Conservation (phyloP, 2,888 invertebrate species). For the Ephialtes manifestator region DNA sequence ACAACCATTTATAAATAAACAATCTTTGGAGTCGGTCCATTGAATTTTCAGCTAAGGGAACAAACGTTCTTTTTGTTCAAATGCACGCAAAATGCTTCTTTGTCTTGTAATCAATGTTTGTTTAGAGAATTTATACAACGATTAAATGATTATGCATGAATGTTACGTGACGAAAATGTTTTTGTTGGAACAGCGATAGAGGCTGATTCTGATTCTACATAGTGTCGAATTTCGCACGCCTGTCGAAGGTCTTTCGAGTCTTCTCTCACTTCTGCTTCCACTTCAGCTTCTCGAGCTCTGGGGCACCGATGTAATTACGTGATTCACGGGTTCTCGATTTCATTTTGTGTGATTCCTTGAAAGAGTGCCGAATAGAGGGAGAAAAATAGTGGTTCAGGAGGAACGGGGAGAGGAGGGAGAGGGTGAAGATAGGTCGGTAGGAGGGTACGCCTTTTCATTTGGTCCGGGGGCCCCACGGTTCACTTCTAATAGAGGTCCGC, state of each 20-base stretch:
- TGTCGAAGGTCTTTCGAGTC: too few species aligned
- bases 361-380: constrained; percentile 69
- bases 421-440: constrained; percentile 66
- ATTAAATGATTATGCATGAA: neutral
- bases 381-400: neutral
- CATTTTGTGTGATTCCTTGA: constrained; percentile 79
- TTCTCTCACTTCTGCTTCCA: constrained; percentile 41
- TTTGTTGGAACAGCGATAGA: neutral
- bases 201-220: constrained; percentile 3
- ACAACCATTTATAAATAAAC: neutral
- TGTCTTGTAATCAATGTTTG: neutral
- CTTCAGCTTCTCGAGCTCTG: constrained; percentile 42
- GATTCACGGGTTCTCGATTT: constrained; percentile 69
- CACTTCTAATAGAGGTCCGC: constrained; percentile 69
- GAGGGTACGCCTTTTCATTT: constrained; percentile 84
- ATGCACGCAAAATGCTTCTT: neutral
- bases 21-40: neutral
- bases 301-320: constrained; percentile 68
- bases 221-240: constrained; percentile 28
- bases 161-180: neutral
- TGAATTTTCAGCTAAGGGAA: neutral
- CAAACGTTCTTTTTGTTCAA: neutral
- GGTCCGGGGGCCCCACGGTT: constrained; percentile 67
- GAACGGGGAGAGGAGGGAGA: neutral
- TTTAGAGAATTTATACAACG: neutral